Evolutionary conservation across 37 sponge, comb jelly and placozoan genomes (phyloP).

Genomic region (Bolinopsis microptera): DNA sequence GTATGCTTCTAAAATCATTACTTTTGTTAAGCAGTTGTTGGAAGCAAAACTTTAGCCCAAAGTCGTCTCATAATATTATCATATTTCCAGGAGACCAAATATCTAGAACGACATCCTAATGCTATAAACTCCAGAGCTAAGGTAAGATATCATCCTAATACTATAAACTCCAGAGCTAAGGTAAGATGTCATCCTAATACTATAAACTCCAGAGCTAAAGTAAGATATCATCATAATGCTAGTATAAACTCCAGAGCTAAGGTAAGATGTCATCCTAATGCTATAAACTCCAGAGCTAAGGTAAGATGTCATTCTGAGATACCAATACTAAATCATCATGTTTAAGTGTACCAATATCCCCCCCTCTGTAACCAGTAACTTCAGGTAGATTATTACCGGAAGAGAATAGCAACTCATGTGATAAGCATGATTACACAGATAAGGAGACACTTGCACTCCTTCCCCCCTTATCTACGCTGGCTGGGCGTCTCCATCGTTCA

Average conservation of each 20-base stretch:
- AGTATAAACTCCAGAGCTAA: background rate
- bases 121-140: background rate
- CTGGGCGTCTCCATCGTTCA: slow-evolving; percentile 20
- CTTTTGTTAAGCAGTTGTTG: too few species aligned
- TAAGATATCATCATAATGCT: background rate
- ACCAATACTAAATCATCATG: too few species aligned
- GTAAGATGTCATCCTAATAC: background rate
- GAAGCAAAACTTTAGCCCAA: too few species aligned
- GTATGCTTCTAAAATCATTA: too few species aligned
- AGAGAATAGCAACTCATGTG: slow-evolving; percentile 52
- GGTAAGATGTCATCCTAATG: background rate
- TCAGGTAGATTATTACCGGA: slow-evolving; percentile 55
- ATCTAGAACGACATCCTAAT: background rate
- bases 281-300: background rate
- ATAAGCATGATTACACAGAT: slow-evolving; percentile 47
- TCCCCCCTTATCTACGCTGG: slow-evolving; percentile 62
- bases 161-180: background rate
- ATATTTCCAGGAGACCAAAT: background rate
- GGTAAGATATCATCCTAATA: background rate
- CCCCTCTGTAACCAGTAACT: too few species aligned
- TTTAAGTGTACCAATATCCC: too few species aligned
- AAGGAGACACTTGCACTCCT: slow-evolving; percentile 51
- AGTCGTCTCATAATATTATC: too few species aligned
- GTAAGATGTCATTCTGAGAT: too few species aligned
- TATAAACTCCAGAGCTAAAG: background rate